Evolutionary conservation across 2,888 invertebrate species (phyloP), one percentile per base, ranked within the genome.

Genomic region (Caenorhabditis angaria): DNA sequence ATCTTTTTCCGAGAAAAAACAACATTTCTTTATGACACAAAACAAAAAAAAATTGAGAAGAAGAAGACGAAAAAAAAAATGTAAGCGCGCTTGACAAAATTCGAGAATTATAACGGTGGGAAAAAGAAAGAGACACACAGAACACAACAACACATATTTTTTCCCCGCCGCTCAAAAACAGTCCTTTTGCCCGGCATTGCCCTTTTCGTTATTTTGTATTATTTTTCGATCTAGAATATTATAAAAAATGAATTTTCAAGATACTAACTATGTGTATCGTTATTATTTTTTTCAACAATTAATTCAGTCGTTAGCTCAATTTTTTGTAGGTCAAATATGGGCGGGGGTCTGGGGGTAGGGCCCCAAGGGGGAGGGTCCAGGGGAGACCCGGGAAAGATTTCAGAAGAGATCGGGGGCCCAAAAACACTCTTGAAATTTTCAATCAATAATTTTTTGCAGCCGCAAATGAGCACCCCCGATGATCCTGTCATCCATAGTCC

Each of bases 401-500:
- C 32, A 41, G 41, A 41, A n/a, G n/a, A n/a, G n/a, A n/a, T n/a
- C n/a, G n/a, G n/a, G n/a, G n/a, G n/a, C n/a, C n/a, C n/a, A n/a
- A n/a, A n/a, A n/a, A n/a, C 6, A 41, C 3, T 41, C 18, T 6
- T 41, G 10, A 12, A 18, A 12, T 6, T 41, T 41, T 18, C 3
- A 41, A 41, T 41, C 5, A 10, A 41, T 2, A 10, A 18, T 12
- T 41, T 41, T 41, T 41, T 82, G 68, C 80, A 83, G 82, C 83
- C 83, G 55, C 83, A 81, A 66, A 82, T 83, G 82, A 82, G 75
- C 76, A 84, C 83, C 24, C 84, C 84, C 1, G 83, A 84, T 65
- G 84, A 84, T 70, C 84, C 84, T 4, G 82, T 84, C 41, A 84
- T 84, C 55, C 82, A 84, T 70, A 83, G 82, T 51, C 83, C 84